Base-by-base conservation (phyloP, 2,797 vertebrate genomes). In the Stomatorhinus walkeri region DNA sequence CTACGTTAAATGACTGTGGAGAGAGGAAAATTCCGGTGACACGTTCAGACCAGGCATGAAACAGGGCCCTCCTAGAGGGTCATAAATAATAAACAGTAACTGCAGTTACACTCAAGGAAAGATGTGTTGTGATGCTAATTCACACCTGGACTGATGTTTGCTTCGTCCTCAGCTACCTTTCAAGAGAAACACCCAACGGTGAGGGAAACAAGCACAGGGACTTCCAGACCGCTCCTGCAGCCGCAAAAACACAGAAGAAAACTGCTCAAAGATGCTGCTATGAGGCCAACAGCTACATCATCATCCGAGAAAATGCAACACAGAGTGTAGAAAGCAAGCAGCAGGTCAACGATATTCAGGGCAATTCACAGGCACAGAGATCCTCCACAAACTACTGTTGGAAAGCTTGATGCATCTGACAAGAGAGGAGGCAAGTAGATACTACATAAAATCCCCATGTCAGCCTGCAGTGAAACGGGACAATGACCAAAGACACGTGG, bases 391-490 rank as follows among this genome's bases (percentile, higher is more conserved):
- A 8, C 16, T 43, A 46, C 76, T 81, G 3, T 10, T 81, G 76
- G 76, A 22, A 81, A 81, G 76, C 76, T 81, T 81, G 76, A 19
- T 81, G 40, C 76, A 81, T 81, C 76, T 81, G 76, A 81, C 36
- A 46, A 22, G 16, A 81, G 14, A 81, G 32, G 28, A 14, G 68
- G 68, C 68, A 76, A 8, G 40, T 46, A 81, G 22, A 46, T 43
- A 22, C 76, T 7, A 43, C 8, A 7, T 46, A 46, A 81, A 81
- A 40, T 14, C 68, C 68, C 32, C 36, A 46, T 81, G 76, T 22
- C 40, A n/a, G 76, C 40, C 28, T 46, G 76, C 40, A 81, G 19
- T 46, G 40, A 43, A 46, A 19, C 8, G 0, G 76, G 40, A 81
- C 76, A 76, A 40, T 5, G 40, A 22, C 61, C 61, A 28, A 28